Evolutionary conservation across 2,888 invertebrate species (phyloP).

Genomic region (Ceriagrion tenellum): DNA sequence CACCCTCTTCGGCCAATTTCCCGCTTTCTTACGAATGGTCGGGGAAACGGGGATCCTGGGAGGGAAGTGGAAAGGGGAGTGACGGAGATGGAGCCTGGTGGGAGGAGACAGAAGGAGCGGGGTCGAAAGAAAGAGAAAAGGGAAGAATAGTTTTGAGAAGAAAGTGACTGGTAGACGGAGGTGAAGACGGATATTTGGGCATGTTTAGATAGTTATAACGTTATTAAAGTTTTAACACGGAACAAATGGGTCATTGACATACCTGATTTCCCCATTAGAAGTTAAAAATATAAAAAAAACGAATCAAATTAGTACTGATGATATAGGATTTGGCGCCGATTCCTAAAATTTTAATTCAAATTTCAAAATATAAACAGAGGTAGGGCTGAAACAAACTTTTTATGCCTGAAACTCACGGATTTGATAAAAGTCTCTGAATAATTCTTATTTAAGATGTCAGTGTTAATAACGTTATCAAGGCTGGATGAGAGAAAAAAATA

Average conservation of each 20-base stretch:
- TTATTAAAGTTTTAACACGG: background rate
- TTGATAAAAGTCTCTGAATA: no score
- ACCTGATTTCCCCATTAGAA: background rate
- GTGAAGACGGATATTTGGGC: no score
- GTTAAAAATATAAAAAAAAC: background rate
- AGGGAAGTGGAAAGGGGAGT: background rate
- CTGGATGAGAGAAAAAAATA: no score
- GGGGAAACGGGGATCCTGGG: background rate
- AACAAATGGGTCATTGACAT: background rate
- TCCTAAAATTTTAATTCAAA: no score
- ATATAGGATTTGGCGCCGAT: no score
- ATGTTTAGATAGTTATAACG: no score
- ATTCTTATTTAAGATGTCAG: no score
- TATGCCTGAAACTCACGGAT: no score
- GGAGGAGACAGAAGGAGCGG: background rate
- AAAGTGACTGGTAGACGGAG: background rate
- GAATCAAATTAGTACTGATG: no score
- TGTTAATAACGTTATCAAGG: no score
- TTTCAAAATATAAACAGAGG: no score
- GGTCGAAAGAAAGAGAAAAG: background rate
- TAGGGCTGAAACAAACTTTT: no score
- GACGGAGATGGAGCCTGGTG: background rate
- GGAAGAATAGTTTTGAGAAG: background rate
- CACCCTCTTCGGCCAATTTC: conserved; percentile 36
- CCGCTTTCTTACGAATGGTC: background rate